These are phyloP conservation scores for Cerastis rubricosa DNA, from an alignment of 2,888 invertebrate species.

Conservation along the genomic window DNA sequence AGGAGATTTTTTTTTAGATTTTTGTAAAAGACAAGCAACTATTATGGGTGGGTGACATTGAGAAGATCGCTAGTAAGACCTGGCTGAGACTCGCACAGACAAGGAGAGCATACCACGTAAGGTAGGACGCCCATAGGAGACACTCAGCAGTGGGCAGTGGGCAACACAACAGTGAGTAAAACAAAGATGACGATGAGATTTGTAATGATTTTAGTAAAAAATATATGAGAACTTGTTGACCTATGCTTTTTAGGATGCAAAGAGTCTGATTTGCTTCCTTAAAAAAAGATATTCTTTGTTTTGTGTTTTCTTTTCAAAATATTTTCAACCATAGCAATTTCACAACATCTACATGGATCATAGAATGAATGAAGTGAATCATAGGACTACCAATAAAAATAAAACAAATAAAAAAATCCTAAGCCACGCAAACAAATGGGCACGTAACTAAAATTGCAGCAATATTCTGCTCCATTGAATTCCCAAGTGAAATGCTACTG, in stretches of 20 bases:
- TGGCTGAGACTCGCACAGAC: background rate
- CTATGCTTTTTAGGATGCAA: background rate
- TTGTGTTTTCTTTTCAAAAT: background rate
- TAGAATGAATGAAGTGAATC: background rate
- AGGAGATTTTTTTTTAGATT: background rate
- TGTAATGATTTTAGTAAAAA: background rate
- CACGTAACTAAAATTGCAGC: constrained; percentile 61
- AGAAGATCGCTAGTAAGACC: background rate
- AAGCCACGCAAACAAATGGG: constrained; percentile 36
- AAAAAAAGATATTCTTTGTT: background rate
- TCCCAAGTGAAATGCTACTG: constrained; percentile 43
- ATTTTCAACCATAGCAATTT: background rate
- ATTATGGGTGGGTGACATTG: background rate
- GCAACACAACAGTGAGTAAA: background rate
- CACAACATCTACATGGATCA: constrained; percentile 4
- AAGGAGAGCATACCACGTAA: background rate
- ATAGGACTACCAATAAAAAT: background rate
- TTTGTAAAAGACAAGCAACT: background rate
- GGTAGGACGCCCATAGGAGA: background rate
- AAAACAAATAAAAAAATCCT: constrained; percentile 13
- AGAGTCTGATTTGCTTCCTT: background rate
- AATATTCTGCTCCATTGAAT: constrained; percentile 59
- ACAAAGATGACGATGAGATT: background rate
- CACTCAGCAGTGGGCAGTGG: too few species aligned
- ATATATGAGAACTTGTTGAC: background rate